Evolutionary conservation across 2,888 invertebrate genomes (phyloP), one percentile per base, ranked within the genome.

Genomic region (Brachyopa scutellaris): DNA sequence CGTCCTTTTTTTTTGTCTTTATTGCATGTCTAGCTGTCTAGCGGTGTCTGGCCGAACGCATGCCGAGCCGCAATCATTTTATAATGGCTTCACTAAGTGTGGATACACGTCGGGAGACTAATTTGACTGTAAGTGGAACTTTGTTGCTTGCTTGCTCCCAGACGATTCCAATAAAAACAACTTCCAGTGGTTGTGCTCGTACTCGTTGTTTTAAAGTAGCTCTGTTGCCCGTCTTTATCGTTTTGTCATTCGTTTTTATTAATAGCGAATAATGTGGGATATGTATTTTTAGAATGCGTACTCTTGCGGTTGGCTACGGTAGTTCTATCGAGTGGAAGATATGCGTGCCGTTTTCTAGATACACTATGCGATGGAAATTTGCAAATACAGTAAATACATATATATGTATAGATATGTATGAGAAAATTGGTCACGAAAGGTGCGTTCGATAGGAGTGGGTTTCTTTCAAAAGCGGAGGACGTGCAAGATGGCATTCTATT

Each of bases 21-120:
- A 69, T 76, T 80, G 69, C 74, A 80, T 82, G 80, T 76, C 80
- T 80, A 64, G 61, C 59, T 69, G 80, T 76, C 79, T 80, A 64
- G 69, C 29, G 19, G 0, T 51, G 64, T 57, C 69, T 59, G 74
- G 61, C 17, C 57, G 64, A 74, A 69, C 62, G 79, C 67, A 74
- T 74, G 69, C 70, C 64, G 69, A 59, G 64, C 23, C 51, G 59
- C 69, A 76, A 76, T 76, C 64, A 76, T 64, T 82, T 82, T 76
- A 62, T 82, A 82, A 76, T 82, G 51, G 76, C 59, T 64, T 82
- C 76, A 82, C 80, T 70, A 70, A 76, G 57, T 80, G 76, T 70
- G 59, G 42, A 59, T 40, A 51, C 38, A 38, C 38, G 11, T 67
- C 40, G 67, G 59, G 29, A 45, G 57, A 72, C 78, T 78, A 72